Base-by-base conservation (phyloP, 2,113 vertebrate genomes). In the Accipiter cooperii region DNA sequence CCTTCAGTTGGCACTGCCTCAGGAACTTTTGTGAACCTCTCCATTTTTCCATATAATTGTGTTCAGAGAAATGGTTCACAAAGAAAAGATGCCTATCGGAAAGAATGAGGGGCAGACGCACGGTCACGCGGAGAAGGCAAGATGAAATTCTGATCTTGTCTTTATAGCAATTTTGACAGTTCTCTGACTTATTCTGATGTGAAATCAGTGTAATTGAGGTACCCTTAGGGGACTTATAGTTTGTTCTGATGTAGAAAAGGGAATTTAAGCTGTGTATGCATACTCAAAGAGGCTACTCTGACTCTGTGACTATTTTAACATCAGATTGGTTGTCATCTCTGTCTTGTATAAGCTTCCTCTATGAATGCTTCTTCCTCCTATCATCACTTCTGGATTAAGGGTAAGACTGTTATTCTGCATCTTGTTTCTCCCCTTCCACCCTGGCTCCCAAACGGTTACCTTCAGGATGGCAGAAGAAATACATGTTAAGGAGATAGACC, bases 121-220 rank as follows among this genome's bases (percentile, higher is more conserved):
- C 0, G 5, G 29, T 52, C 80, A 87, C 1, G 2, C 0, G 1
- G 20, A 79, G 40, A 46, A 80, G n/a, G 21, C 26, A 69, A 87
- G 44, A 89, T 58, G 52, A 87, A 76, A 82, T 85, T 65, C 73
- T 78, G 31, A 63, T 76, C 42, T 85, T 65, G 31, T 66, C 42
- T 28, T 89, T 58, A 47, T 22, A 87, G 46, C 12, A 82, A 57
- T 94, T 87, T 73, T 91, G 81, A 51, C 40, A 82, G 47, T 89
- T 87, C 11, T 87, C 46, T 91, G 49, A 63, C 25, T 82, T 87
- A 77, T 46, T 64, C 54, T 81, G 79, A 49, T 84, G 81, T 38
- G 87, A 71, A 95, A 94, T 81, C 65, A 42, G 34, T 54, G 25
- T 91, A 91, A 87, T 49, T 89, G 31, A 40, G 54, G 46, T 54